Base-by-base conservation (phyloP, 2,113 vertebrate genomes). In the Sorex fumeus region DNA sequence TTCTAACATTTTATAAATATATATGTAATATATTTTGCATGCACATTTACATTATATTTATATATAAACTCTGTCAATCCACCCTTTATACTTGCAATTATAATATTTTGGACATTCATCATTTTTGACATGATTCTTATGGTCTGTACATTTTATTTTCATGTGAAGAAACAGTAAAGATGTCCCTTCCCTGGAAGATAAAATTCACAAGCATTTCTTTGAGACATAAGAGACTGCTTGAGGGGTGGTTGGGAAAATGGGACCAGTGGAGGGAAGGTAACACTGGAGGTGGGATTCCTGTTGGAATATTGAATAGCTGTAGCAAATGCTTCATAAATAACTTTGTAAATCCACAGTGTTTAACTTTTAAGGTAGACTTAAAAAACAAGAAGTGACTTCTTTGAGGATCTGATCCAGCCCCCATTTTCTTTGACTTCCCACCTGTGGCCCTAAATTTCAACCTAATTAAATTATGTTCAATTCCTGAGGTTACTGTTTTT, bases 1-100 rank as follows among this genome's bases (percentile, higher is more conserved):
- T 77, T 81, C 27, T 8, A 92, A 23, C 7, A 57, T 83, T 89
- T 90, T 12, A 70, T 84, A 53, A 87, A 91, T 16, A 60, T 60
- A 70, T 88, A 53, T 18, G 62, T 67, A 30, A n/a, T 82, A 40
- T 40, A 40, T 40, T 3, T 40, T n/a, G n/a, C n/a, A n/a, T n/a
- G n/a, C n/a, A n/a, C n/a, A n/a, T n/a, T n/a, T n/a, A n/a, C n/a
- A n/a, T n/a, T n/a, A 40, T 40, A 40, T 40, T 3, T 40, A 40
- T 40, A 40, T 69, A 10, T 67, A n/a, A 40, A 72, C 70, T 74
- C 8, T 82, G 12, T 78, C 27, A 60, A 40, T 83, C 11, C 2
- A 25, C 57, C 34, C 78, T 91, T 23, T 80, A 6, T 27, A 18
- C 64, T 74, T 79, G 27, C 82, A 32, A 64, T 72, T 87, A 50